Conservation (phyloP, 2,797 vertebrate genomes). For the Notolabrus celidotus region DNA sequence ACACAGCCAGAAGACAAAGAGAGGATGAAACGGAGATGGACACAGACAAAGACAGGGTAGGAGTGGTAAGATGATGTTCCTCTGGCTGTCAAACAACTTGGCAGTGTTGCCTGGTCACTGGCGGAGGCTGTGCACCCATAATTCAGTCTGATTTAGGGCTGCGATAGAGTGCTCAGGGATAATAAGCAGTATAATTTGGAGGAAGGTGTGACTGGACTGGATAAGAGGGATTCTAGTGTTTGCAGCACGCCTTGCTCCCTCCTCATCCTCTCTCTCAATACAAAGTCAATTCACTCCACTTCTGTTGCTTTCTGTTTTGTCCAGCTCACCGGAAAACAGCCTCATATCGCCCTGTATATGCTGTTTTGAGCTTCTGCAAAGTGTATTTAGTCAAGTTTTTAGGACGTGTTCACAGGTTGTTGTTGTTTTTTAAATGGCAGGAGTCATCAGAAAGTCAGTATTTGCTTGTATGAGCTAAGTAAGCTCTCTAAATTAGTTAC, state of each 20-base stretch:
- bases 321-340: constrained; percentile 15
- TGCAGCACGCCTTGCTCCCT: constrained; percentile 29
- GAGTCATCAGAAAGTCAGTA: neutral
- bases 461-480: neutral
- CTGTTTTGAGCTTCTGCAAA: too few species aligned
- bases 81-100: constrained; percentile 58
- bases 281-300: constrained; percentile 42
- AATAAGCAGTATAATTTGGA: constrained; percentile 82
- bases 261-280: constrained; percentile 28
- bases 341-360: too few species aligned
- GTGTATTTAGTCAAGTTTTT: too few species aligned
- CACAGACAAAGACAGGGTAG: constrained; percentile 16
- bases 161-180: constrained; percentile 74
- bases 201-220: constrained; percentile 78
- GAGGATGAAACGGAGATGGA: constrained; percentile 37
- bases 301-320: constrained; percentile 29
- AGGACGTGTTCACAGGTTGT: too few species aligned
- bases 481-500: too few species aligned
- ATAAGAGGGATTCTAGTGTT: constrained; percentile 59
- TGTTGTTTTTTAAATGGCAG: neutral
- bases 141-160: constrained; percentile 79
- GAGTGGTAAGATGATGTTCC: constrained; percentile 51
- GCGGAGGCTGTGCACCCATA: constrained; percentile 72
- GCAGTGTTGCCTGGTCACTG: constrained; percentile 60
- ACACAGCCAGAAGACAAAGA: constrained; percentile 37